Conservation (phyloP, 2,113 vertebrate species). For the Tenebrosternarchus preto region DNA sequence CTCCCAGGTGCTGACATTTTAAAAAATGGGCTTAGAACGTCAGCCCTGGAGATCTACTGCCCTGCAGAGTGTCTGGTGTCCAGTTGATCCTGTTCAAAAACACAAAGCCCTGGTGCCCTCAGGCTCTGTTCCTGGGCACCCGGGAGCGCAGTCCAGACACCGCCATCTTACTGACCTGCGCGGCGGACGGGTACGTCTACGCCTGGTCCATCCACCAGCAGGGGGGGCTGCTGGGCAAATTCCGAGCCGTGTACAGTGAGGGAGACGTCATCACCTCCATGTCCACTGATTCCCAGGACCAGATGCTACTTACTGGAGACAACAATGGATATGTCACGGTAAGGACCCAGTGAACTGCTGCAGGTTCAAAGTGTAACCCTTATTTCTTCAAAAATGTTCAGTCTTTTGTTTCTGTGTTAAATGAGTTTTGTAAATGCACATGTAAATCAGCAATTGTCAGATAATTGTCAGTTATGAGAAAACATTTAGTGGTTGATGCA, state of each 20-base stretch:
- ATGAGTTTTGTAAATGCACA: no score
- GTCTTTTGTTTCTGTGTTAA: no score
- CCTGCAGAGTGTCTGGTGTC: no score
- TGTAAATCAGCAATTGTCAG: no score
- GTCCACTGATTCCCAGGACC: slow-evolving; percentile 45
- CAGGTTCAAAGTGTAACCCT: no score
- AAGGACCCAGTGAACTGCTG: no score
- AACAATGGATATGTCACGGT: slow-evolving; percentile 63
- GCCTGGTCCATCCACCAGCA: slow-evolving; percentile 53
- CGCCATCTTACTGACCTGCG: slow-evolving; percentile 42
- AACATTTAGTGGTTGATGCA: neutral
- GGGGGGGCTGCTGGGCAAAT: slow-evolving; percentile 63
- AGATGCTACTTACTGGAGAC: slow-evolving; percentile 57
- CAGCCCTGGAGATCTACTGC: no score
- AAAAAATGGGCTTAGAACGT: neutral
- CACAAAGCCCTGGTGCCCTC: neutral
- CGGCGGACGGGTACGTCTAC: slow-evolving; percentile 41
- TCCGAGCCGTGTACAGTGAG: slow-evolving; percentile 5
- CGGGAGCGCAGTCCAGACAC: slow-evolving; percentile 50
- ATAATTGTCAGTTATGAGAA: no score
- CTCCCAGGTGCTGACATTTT: no score
- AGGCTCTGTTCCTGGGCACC: slow-evolving; percentile 58
- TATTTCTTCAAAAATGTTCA: no score
- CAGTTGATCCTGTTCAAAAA: no score
- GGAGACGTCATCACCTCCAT: slow-evolving; percentile 31